phyloP scores from a whole-genome alignment of 2,888 invertebrate genomes.

The Tortrix viridana region DNA sequence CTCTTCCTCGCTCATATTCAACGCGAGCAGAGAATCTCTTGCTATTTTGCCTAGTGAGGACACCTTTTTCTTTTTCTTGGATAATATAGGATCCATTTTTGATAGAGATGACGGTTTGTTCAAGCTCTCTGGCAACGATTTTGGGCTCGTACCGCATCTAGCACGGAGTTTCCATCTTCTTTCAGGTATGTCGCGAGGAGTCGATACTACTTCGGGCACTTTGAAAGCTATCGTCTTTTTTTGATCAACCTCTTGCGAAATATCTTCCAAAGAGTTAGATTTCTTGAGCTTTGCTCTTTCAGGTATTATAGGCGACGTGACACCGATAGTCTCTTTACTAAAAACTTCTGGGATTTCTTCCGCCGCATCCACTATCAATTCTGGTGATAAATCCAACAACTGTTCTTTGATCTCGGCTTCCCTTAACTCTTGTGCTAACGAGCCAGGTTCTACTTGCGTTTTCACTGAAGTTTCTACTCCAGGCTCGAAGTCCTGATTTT shows the following conservation, averaged over 20 bases:
- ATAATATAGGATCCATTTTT: conserved; percentile 63
- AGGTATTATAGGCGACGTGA: conserved; percentile 67
- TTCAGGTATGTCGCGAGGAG: conserved; percentile 75
- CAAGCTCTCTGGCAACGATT: conserved; percentile 75
- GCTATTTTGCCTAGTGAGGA: conserved; percentile 78
- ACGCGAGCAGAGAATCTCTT: conserved; percentile 71
- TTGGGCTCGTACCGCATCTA: conserved; percentile 74
- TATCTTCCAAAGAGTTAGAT: conserved; percentile 70
- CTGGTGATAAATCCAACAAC: conserved; percentile 70
- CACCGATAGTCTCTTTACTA: conserved; percentile 58
- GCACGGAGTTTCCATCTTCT: conserved; percentile 62
- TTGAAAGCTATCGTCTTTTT: conserved; percentile 71
- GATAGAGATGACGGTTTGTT: conserved; percentile 69
- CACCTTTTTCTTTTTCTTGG: conserved; percentile 72
- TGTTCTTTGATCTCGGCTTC: conserved; percentile 71
- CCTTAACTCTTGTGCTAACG: conserved; percentile 68
- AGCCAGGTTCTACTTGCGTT: conserved; percentile 50
- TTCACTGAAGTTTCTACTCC: conserved; percentile 43
- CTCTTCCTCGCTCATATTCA: conserved; percentile 79
- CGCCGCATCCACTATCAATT: conserved; percentile 69
- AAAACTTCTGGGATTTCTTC: conserved; percentile 64
- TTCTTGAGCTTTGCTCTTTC: conserved; percentile 74
- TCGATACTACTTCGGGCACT: conserved; percentile 67
- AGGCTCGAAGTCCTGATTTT: conserved; percentile 60
- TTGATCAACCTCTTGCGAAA: conserved; percentile 63